These are phyloP conservation scores for Metridium senile DNA, from an alignment of 92 coral and sea anemone genomes.

Conservation along the genomic window DNA sequence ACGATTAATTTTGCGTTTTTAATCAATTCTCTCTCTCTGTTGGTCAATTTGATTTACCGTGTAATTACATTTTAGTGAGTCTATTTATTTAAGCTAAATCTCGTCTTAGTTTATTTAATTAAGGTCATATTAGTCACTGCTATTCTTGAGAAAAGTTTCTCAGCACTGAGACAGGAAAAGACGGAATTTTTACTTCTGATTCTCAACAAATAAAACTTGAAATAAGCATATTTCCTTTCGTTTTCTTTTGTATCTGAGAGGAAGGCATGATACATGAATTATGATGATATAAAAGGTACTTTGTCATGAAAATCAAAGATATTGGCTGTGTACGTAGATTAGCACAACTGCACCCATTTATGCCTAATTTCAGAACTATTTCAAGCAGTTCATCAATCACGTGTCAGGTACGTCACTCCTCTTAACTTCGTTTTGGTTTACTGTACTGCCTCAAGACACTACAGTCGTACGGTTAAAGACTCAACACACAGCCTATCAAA, in stretches of 20 bases:
- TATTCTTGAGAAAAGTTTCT: not conserved
- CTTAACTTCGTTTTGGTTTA: constrained; percentile 21
- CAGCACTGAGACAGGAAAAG: not conserved
- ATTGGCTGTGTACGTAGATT: no score
- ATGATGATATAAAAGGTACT: not conserved
- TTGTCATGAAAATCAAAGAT: not conserved
- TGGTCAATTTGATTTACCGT: no score
- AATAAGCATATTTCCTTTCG: not conserved
- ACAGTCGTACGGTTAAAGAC: not conserved
- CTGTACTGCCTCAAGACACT: not conserved
- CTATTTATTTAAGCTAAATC: not conserved
- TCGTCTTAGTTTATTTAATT: not conserved
- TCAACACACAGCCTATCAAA: not conserved
- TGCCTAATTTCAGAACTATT: not conserved
- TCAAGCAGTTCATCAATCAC: not conserved
- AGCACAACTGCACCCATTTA: constrained; percentile 2
- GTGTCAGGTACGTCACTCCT: constrained; percentile 1
- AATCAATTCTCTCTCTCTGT: no score
- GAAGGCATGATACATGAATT: not conserved
- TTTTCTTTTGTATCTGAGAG: not conserved
- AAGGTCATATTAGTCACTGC: not conserved
- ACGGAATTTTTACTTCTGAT: not conserved
- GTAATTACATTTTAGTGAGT: no score
- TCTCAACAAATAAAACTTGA: no score
- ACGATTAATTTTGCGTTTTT: no score